Evolutionary conservation across 2,113 vertebrate species (phyloP).

Genomic region (Narcine bancroftii): DNA sequence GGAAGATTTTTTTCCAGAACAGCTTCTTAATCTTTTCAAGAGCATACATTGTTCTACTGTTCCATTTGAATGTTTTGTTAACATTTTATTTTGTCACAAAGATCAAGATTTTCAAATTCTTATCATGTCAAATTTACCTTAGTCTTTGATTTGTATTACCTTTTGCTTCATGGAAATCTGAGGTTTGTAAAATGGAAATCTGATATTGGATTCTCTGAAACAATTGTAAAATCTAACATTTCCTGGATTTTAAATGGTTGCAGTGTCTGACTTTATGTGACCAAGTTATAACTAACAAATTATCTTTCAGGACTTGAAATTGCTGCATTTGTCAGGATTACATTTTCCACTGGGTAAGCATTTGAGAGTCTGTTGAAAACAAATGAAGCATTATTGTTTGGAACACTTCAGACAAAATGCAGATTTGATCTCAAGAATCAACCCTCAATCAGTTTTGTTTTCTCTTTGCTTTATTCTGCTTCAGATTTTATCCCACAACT

Average conservation of each 20-base stretch:
- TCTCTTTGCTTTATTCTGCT: not conserved
- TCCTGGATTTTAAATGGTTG: not conserved
- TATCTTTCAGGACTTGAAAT: not conserved
- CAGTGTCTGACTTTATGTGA: not conserved
- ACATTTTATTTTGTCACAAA: not conserved
- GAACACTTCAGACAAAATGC: not conserved
- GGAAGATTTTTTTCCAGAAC: no score
- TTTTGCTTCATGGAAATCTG: not conserved
- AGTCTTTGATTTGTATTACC: not conserved
- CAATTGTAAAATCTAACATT: not conserved
- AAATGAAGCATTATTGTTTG: not conserved
- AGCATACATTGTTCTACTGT: not conserved
- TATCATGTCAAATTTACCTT: conserved; percentile 9
- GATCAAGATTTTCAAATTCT: not conserved
- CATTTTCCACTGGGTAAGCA: not conserved
- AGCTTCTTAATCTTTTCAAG: not conserved
- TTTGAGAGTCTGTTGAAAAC: not conserved
- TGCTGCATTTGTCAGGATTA: not conserved
- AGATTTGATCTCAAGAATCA: not conserved
- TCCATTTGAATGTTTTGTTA: not conserved
- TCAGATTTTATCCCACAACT: conserved; percentile 11
- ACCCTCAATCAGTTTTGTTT: not conserved
- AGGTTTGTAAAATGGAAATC: not conserved
- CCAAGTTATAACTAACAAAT: not conserved
- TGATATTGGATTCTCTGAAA: not conserved